phyloP scores from a whole-genome alignment of 1,140 invertebrate species.

The Apocrypta bakeri region DNA sequence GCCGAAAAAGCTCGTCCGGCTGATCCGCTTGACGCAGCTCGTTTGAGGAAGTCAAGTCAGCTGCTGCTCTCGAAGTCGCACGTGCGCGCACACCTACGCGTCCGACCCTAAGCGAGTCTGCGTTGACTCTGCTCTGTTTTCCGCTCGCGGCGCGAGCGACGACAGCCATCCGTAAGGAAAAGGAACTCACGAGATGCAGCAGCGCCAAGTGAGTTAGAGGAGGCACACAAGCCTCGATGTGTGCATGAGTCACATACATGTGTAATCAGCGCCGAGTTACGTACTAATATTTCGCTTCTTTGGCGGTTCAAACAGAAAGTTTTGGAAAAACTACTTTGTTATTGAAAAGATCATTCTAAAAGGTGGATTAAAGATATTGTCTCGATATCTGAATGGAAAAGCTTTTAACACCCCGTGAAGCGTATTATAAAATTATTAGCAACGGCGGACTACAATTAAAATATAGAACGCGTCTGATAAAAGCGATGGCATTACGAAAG shows the following conservation, averaged over 20 bases:
- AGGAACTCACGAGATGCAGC: not conserved
- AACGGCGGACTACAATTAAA: not conserved
- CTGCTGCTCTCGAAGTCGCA: not conserved
- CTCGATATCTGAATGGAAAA: too few relatives aligned
- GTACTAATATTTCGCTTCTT: too few relatives aligned
- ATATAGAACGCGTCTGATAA: not conserved
- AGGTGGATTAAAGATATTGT: too few relatives aligned
- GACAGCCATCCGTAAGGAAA: not conserved
- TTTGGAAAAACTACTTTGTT: too few relatives aligned
- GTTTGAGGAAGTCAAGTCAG: constrained; percentile 41
- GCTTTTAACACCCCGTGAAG: too few relatives aligned
- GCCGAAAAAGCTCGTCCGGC: not conserved
- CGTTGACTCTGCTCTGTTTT: constrained; percentile 10
- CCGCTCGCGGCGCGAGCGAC: not conserved
- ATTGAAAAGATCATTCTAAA: too few relatives aligned
- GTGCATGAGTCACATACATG: too few relatives aligned
- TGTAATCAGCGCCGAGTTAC: too few relatives aligned
- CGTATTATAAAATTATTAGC: too few relatives aligned
- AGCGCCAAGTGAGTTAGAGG: not conserved
- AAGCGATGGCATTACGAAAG: too few relatives aligned
- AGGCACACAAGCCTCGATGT: too few relatives aligned
- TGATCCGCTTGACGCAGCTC: not conserved
- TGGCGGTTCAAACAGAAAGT: too few relatives aligned
- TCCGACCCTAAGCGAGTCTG: not conserved
- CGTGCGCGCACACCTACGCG: constrained; percentile 9